Evolutionary conservation across 2,888 invertebrate genomes (phyloP), one percentile per base, ranked within the genome.

Genomic region (Ernsta delagoae): DNA sequence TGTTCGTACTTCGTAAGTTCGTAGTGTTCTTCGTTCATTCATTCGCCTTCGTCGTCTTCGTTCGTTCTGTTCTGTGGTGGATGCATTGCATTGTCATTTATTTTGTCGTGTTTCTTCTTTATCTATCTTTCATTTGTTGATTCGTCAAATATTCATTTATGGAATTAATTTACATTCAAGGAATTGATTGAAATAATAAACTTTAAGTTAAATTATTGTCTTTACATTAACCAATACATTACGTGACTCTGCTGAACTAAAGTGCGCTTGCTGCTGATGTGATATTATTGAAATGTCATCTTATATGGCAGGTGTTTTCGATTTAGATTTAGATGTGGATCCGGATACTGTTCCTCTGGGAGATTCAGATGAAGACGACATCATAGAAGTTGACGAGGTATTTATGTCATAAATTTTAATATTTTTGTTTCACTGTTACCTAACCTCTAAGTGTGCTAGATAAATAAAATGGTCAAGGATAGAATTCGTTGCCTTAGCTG

Each of bases 301-400:
- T 78, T 93, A 92, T 92, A 96, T 97, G 96, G 96, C 97, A 88
- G 98, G 97, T 91, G 97, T 98, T 89, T 98, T 98, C 92, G 98
- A 98, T 95, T 96, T 98, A 90, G 98, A 98, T 92, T 94, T 98
- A 84, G 96, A 95, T 87, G 92, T 93, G 80, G 94, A 94, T 86
- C 93, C 94, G 79, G 94, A 94, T 86, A 93, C 94, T 72, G 94
- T 94, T 78, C 93, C 94, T 73, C 94, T 95, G 77, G 96, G 95
- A 83, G 96, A 97, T 87, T 96, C 96, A 85, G 97, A 97, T 82
- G 97, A 97, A 79, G 98, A 98, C 87, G 98, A 98, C 94, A 96
- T 96, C 86, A 96, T 98, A 86, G 97, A 97, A 84, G 94, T 96
- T 76, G 97, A 97, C 24, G 24, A 24, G 39, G 39, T 39, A 1